A percentile compares a stretch with the other conserved stretches of the same genome.
Evolutionary conservation across 1,140 invertebrate species (phyloP).

Genomic region (Probaryconus sp.): DNA sequence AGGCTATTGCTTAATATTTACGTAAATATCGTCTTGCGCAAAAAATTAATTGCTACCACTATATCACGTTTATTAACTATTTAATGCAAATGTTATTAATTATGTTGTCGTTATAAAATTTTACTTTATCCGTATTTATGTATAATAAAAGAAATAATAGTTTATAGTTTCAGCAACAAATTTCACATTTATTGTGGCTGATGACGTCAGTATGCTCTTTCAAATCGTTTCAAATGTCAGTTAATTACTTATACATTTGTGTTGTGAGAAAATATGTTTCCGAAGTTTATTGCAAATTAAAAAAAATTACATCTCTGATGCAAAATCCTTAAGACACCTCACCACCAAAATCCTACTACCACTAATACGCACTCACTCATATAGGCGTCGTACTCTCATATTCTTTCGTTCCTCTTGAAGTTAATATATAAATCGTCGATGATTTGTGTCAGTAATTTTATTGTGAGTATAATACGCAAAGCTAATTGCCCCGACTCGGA

Average conservation of each 20-base stretch:
- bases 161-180: constrained; percentile 26
- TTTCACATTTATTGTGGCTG: constrained; percentile 35
- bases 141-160: constrained; percentile 34
- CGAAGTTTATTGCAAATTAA: constrained; percentile 12
- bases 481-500: constrained; percentile 32
- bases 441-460: constrained; percentile 48
- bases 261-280: constrained; percentile 31
- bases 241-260: constrained; percentile 22
- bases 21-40: constrained; percentile 37
- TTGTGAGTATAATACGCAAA: constrained; percentile 41
- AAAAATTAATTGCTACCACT: too few relatives aligned
- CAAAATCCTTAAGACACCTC: constrained; percentile 23
- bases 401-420: constrained; percentile 20
- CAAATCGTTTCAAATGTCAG: constrained; percentile 18
- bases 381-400: too few relatives aligned
- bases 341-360: background rate
- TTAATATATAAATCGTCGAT: constrained; percentile 15
- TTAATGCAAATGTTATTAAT: constrained; percentile 47
- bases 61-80: constrained; percentile 37
- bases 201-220: constrained; percentile 19
- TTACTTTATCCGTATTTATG: constrained; percentile 27
- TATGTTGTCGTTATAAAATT: constrained; percentile 35
- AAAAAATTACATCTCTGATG: too few relatives aligned
- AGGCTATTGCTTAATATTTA: background rate
- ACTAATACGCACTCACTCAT: constrained; percentile 2